Percentiles rank a stretch among this genome's conserved stretches.
These are phyloP conservation scores for Diplazon laetatorius DNA, from an alignment of 2,888 invertebrate genomes.

Conservation along the genomic window DNA sequence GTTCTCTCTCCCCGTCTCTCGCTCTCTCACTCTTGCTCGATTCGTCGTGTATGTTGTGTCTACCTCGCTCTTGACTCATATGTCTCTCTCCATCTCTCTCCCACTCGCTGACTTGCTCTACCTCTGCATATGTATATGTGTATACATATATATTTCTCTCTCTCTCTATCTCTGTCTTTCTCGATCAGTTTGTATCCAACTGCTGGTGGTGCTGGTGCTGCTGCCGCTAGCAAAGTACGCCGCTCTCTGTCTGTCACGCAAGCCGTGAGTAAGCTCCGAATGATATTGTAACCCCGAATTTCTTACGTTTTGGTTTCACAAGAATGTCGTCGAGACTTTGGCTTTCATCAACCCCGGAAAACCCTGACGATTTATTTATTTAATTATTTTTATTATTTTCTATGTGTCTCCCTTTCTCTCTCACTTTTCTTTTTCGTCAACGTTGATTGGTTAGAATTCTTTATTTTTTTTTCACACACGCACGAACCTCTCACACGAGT, in stretches of 20 bases:
- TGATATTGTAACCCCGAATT: conserved; percentile 37
- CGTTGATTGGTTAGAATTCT: too few relatives aligned
- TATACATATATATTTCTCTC: conserved; percentile 55
- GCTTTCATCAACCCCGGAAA: conserved; percentile 47
- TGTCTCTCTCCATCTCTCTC: conserved; percentile 26
- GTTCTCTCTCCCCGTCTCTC: conserved; percentile 41
- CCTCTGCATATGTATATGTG: not conserved
- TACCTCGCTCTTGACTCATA: conserved; percentile 37
- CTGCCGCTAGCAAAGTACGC: not conserved
- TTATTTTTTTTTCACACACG: too few relatives aligned
- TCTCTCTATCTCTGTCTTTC: conserved; percentile 24
- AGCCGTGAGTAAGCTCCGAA: conserved; percentile 13
- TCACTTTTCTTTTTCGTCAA: too few relatives aligned
- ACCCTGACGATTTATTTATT: too few relatives aligned
- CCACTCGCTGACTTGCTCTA: conserved; percentile 16
- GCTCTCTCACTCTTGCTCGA: conserved; percentile 33
- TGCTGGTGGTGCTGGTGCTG: not conserved
- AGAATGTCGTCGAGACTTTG: conserved; percentile 15
- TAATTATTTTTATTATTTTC: too few relatives aligned
- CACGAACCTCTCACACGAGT: too few relatives aligned
- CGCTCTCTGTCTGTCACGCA: conserved; percentile 30
- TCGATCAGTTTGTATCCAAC: not conserved
- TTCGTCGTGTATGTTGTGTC: not conserved
- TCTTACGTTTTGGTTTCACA: conserved; percentile 10
- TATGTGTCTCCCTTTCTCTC: not conserved